Evolutionary conservation across 2,113 vertebrate genomes (phyloP).

Genomic region (Stigmatopora argus): DNA sequence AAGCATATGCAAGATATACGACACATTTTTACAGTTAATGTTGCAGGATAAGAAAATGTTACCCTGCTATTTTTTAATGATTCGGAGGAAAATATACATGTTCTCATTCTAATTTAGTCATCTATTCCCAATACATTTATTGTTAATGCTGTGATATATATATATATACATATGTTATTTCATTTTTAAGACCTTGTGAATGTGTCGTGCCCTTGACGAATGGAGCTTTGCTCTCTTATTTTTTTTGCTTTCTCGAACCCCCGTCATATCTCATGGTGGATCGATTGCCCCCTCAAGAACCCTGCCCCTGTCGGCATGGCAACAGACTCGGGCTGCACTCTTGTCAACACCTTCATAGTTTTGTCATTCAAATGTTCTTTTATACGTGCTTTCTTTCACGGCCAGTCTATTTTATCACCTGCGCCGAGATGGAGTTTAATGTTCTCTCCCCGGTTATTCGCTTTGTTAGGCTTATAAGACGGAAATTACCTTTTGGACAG

Average conservation of each 20-base stretch:
- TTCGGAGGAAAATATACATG: not conserved
- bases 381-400: not conserved
- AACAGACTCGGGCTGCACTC: conserved; percentile 21
- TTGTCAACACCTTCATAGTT: not conserved
- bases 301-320: conserved; percentile 37
- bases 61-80: not conserved
- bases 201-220: conserved; percentile 26
- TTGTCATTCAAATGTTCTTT: not conserved
- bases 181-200: not conserved
- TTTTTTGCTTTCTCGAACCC: not conserved
- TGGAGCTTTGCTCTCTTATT: not conserved
- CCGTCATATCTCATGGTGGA: conserved; percentile 9
- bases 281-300: conserved; percentile 14
- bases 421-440: not conserved
- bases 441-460: not conserved
- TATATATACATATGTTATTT: not conserved
- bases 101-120: not conserved
- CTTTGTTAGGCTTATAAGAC: not conserved
- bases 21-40: not conserved
- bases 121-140: not conserved
- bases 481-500: not conserved
- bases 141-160: not conserved
- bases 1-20: not conserved
- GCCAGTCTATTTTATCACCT: not conserved
- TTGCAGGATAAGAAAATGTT: not conserved